phyloP scores from a whole-genome alignment of 1,140 invertebrate species.

The Drosophila subpulchrella region DNA sequence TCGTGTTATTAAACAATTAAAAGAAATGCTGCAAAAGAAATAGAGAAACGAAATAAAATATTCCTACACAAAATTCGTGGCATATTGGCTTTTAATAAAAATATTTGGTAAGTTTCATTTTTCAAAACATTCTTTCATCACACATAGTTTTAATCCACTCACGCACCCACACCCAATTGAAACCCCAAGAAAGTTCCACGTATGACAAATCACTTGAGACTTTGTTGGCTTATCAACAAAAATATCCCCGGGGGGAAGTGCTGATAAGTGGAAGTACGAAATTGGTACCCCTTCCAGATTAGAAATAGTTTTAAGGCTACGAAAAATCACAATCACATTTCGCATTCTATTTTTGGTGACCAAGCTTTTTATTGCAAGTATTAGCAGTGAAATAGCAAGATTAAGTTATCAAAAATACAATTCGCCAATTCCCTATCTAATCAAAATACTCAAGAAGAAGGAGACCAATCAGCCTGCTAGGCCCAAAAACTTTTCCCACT shows the following conservation, averaged over 20 bases:
- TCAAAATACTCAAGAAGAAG: slow-evolving; percentile 4
- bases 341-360: slow-evolving; percentile 1
- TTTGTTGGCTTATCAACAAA: slow-evolving; percentile 12
- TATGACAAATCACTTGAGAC: slow-evolving; percentile 1
- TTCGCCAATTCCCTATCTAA: slow-evolving; percentile 14
- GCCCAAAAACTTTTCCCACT: slow-evolving; percentile 6
- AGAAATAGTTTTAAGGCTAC: slow-evolving; percentile 7
- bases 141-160: background rate
- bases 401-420: slow-evolving; percentile 4
- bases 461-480: background rate
- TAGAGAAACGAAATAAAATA: background rate
- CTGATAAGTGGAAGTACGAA: slow-evolving; percentile 12
- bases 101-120: background rate
- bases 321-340: slow-evolving; percentile 9
- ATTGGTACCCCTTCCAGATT: background rate
- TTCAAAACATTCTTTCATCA: background rate
- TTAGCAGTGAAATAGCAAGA: slow-evolving; percentile 13
- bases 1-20: slow-evolving; percentile 47
- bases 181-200: slow-evolving; percentile 3
- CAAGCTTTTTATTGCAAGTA: slow-evolving; percentile 1
- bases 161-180: background rate
- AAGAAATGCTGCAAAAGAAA: slow-evolving; percentile 13
- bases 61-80: background rate
- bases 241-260: background rate
- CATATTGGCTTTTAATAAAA: background rate